phyloP scores from a whole-genome alignment of 1,140 invertebrate species.

The Manduca sexta region DNA sequence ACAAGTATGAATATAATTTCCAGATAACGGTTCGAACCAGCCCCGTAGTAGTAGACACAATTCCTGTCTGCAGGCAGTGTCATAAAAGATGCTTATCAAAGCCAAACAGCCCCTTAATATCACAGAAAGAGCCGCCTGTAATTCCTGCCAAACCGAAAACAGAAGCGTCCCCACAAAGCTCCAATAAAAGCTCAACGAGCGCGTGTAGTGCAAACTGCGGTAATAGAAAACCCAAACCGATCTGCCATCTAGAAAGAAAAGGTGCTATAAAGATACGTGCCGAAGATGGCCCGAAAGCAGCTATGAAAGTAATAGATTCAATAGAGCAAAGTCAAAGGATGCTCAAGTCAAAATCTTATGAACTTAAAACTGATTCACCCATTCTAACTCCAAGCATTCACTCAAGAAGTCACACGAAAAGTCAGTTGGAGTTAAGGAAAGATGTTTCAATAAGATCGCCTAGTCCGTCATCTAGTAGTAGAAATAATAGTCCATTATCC shows the following conservation, averaged over 20 bases:
- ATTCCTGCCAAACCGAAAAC: slow-evolving; percentile 45
- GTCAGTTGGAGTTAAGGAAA: slow-evolving; percentile 59
- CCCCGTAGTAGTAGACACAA: slow-evolving; percentile 76
- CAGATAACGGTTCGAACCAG: slow-evolving; percentile 82
- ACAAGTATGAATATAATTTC: too few relatives aligned
- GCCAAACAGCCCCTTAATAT: slow-evolving; percentile 67
- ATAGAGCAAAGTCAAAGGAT: slow-evolving; percentile 66
- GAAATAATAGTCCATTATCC: slow-evolving; percentile 65
- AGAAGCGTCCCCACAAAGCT: slow-evolving; percentile 55
- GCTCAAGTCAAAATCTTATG: slow-evolving; percentile 66
- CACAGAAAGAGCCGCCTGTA: slow-evolving; percentile 55
- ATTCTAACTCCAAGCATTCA: slow-evolving; percentile 43
- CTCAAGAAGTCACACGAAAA: slow-evolving; percentile 50
- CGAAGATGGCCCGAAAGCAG: slow-evolving; percentile 61
- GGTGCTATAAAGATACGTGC: slow-evolving; percentile 64
- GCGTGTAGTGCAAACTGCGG: slow-evolving; percentile 57
- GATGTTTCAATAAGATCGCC: slow-evolving; percentile 58
- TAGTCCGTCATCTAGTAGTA: slow-evolving; percentile 64
- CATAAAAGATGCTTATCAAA: slow-evolving; percentile 80
- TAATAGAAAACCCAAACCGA: slow-evolving; percentile 52
- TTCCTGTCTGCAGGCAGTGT: slow-evolving; percentile 81
- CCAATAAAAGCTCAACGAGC: slow-evolving; percentile 54
- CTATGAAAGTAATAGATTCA: slow-evolving; percentile 63
- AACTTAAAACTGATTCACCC: slow-evolving; percentile 60
- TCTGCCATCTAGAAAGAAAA: slow-evolving; percentile 64